These are phyloP conservation scores for Netelia inedita DNA, from an alignment of 2,888 invertebrate species.

Conservation along the genomic window DNA sequence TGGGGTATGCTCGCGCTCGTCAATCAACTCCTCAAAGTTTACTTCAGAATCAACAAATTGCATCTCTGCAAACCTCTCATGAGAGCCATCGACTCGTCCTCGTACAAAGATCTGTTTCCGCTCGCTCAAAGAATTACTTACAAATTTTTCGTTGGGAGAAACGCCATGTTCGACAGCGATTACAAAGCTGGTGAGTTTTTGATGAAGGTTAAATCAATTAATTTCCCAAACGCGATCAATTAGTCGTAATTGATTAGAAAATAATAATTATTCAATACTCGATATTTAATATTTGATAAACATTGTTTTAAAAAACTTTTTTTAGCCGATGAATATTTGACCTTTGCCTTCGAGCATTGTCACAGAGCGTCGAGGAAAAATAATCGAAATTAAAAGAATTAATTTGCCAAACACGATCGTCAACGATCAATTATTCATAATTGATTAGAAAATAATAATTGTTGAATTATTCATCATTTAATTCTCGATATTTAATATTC, in stretches of 20 bases:
- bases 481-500: not conserved
- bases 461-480: not conserved
- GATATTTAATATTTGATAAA: not conserved
- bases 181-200: constrained; percentile 89
- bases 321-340: constrained; percentile 95
- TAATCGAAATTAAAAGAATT: constrained; percentile 87
- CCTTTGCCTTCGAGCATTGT: constrained; percentile 97
- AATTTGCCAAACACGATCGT: not conserved
- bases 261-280: not conserved
- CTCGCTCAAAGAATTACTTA: constrained; percentile 98
- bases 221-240: not conserved
- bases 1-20: constrained; percentile 98
- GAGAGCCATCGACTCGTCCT: constrained; percentile 97
- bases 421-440: not conserved
- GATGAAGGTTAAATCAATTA: not conserved
- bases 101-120: constrained; percentile 95
- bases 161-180: constrained; percentile 99
- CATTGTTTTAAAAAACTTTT: constrained; percentile 54
- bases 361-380: constrained; percentile 93
- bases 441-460: not conserved
- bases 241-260: not conserved
- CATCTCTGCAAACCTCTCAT: constrained; percentile 97
- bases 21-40: constrained; percentile 99
- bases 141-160: constrained; percentile 98
- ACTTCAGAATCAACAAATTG: constrained; percentile 96